Percentiles rank a stretch among this genome's conserved stretches.
These are phyloP conservation scores for Anadara kagoshimensis DNA, from an alignment of 1,140 invertebrate species.

Conservation along the genomic window DNA sequence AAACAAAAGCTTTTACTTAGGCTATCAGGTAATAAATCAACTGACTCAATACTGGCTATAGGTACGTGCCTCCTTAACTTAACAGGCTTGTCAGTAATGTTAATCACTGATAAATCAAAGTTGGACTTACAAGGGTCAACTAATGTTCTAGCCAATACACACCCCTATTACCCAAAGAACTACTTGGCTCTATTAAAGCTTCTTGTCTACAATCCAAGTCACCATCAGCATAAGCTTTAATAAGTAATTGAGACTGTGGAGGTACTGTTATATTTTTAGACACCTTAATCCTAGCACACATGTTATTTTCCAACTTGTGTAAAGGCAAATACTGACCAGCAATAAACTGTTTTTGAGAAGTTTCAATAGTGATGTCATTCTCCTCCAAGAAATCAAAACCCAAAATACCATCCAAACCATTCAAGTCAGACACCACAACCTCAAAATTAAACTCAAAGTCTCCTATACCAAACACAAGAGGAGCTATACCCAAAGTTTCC, in stretches of 20 bases:
- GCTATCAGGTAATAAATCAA: neutral
- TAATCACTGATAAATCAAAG: constrained; percentile 26
- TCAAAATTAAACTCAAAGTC: neutral
- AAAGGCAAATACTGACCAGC: neutral
- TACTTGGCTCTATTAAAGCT: constrained; percentile 23
- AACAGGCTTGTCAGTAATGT: constrained; percentile 15
- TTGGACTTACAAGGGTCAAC: neutral
- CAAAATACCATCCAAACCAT: neutral
- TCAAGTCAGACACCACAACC: neutral
- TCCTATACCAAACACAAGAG: neutral
- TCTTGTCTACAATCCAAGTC: neutral
- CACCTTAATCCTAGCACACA: constrained; percentile 23
- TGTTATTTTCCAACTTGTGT: neutral
- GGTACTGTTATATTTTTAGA: constrained; percentile 28
- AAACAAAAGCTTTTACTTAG: neutral
- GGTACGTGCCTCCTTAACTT: constrained; percentile 6
- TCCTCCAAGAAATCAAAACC: constrained; percentile 11
- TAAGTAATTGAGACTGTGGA: constrained; percentile 17
- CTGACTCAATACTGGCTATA: constrained; percentile 15
- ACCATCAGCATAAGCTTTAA: constrained; percentile 18
- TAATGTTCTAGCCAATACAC: constrained; percentile 29
- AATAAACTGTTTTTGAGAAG: constrained; percentile 1
- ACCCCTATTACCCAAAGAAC: constrained; percentile 3
- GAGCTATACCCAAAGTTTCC: neutral
- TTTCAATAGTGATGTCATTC: constrained; percentile 11